phyloP scores from a whole-genome alignment of 2,113 vertebrate species.

The Mionectes macconnelli region DNA sequence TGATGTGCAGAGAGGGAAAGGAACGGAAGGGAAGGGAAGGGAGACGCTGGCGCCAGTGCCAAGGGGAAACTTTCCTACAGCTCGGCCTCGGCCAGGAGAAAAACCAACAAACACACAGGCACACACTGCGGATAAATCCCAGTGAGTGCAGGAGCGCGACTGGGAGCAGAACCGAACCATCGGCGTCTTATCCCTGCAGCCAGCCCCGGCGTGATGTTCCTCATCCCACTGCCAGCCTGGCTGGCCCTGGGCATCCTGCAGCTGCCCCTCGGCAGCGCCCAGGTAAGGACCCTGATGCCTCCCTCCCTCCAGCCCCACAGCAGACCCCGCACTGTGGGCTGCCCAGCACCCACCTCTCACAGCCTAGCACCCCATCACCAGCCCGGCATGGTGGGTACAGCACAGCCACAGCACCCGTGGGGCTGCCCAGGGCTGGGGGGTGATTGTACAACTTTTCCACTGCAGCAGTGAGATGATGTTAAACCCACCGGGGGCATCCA shows the following conservation, averaged over 20 bases:
- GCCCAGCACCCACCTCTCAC: not conserved
- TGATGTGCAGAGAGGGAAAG: not conserved
- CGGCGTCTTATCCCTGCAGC: not conserved
- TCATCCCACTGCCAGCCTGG: not conserved
- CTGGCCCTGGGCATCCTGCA: conserved; percentile 30
- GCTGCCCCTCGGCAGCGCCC: not conserved
- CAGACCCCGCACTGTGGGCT: not conserved
- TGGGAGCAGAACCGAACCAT: rapidly evolving
- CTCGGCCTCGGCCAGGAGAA: not conserved
- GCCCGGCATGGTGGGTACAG: rapidly evolving
- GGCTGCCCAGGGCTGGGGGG: not conserved
- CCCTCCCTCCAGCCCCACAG: not conserved
- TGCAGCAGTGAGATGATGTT: not conserved
- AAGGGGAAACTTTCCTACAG: conserved; percentile 55
- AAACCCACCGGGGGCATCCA: not conserved
- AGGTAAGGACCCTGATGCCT: not conserved
- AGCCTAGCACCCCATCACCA: rapidly evolving
- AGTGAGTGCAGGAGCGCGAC: rapidly evolving
- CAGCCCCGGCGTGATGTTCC: not conserved
- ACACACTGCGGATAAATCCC: not conserved
- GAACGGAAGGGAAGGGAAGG: conserved; percentile 16
- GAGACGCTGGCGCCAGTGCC: conserved; percentile 9
- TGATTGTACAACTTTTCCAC: not conserved
- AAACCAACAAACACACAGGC: conserved; percentile 54
- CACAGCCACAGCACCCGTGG: rapidly evolving